Conservation (phyloP, 2,113 vertebrate species). For the Chloropsis hardwickii region DNA sequence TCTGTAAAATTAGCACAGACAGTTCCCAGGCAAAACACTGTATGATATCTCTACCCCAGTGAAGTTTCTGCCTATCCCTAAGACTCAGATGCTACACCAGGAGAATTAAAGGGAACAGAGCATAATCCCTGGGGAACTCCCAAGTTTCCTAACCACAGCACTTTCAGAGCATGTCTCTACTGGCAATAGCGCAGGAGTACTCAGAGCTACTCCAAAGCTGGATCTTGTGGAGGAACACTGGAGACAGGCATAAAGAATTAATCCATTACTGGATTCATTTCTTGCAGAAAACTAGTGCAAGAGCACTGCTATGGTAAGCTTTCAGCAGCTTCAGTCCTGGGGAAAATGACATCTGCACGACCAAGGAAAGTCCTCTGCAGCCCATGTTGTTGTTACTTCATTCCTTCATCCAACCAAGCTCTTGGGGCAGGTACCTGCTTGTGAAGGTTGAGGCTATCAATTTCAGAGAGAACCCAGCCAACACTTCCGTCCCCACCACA, state of each 20-base stretch:
- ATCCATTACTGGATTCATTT: neutral
- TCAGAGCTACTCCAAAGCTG: neutral
- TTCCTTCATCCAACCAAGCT: neutral
- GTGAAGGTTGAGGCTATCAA: slow-evolving; percentile 91
- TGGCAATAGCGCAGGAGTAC: neutral
- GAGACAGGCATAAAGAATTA: neutral
- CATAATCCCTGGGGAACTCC: neutral
- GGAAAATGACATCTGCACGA: neutral
- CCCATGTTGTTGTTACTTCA: neutral
- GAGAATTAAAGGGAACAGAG: neutral
- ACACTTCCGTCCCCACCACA: slow-evolving; percentile 98
- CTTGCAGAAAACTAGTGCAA: neutral
- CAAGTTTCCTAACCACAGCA: neutral
- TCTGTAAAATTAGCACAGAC: neutral
- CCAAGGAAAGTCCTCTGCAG: neutral
- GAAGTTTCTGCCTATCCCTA: neutral
- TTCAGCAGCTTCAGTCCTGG: neutral
- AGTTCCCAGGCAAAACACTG: neutral
- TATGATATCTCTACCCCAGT: neutral
- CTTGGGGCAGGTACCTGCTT: slow-evolving; percentile 82
- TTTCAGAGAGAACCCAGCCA: slow-evolving; percentile 98
- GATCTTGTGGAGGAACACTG: neutral
- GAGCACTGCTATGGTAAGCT: neutral
- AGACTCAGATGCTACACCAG: neutral
- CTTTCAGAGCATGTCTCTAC: neutral